Evolutionary conservation across 2,797 vertebrate species (phyloP).

Genomic region (Coluber constrictor): DNA sequence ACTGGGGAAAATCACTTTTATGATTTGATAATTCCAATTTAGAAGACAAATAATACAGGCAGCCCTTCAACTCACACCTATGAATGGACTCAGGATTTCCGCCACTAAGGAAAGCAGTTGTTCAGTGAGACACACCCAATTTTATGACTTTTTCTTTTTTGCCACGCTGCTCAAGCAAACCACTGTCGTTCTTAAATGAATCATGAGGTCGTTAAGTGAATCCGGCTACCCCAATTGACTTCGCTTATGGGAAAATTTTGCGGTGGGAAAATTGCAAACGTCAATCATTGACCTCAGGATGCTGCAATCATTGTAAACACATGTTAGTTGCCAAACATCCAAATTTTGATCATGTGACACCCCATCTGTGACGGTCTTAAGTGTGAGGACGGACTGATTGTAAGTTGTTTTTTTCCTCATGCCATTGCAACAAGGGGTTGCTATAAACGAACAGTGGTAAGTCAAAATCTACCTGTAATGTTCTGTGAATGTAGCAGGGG

Average conservation of each 20-base stretch:
- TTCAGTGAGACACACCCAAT: not conserved
- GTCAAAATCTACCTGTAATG: not conserved
- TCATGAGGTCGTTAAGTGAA: not conserved
- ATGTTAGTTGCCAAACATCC: not conserved
- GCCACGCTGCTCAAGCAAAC: accelerated
- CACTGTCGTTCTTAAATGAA: not conserved
- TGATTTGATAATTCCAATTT: not conserved
- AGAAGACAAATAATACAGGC: not conserved
- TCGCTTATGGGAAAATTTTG: not conserved
- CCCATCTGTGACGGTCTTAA: not conserved
- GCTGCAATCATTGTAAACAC: not conserved
- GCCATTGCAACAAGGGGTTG: not conserved
- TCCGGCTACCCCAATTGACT: not conserved
- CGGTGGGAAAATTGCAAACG: not conserved
- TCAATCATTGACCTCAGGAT: not conserved
- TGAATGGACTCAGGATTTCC: not conserved
- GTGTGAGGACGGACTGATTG: not conserved
- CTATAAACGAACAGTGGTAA: not conserved
- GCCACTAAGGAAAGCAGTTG: not conserved
- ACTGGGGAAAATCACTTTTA: not conserved
- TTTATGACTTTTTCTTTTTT: not conserved
- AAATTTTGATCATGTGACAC: not conserved
- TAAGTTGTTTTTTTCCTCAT: not conserved
- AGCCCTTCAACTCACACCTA: not conserved
- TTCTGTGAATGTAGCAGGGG: not conserved